Evolutionary conservation across 1,140 invertebrate species (phyloP), one percentile per base, ranked within the genome.

Genomic region (Adelges cooleyi): DNA sequence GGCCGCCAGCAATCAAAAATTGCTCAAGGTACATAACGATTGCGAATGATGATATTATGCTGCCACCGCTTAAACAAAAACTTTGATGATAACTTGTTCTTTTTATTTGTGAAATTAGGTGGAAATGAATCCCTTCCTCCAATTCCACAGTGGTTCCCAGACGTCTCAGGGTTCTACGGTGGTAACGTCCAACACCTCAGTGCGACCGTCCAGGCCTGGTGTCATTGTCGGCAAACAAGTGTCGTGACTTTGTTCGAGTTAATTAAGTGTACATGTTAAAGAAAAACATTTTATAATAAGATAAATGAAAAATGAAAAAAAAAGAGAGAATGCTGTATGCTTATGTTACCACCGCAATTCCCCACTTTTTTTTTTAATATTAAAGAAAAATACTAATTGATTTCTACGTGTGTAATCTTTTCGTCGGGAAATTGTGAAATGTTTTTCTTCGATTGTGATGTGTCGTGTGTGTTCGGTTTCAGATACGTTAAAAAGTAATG

Each of bases 141-240:
- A 85, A 67, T 83, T 84, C 66, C 78, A 78, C 67, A 74, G 73
- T 46, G 67, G 67, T 54, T 68, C 70, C 65, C 65, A 67, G 25
- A 65, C 68, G 27, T 66, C 46, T 66, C 69, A 49, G 69, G 71
- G 49, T 70, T 69, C 56, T 65, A 70, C 48, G 67, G 71, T 50
- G 67, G 62, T 33, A 69, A 68, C 65, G 65, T 66, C 36, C 56
- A 48, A 68, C 56, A 67, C 54, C 48, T 38, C 78, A 74, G 66
- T 59, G 67, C 78, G 84, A 69, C 87, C 89, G 69, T 84, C 86
- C 68, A 81, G 88, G 69, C 88, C 88, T 10, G 88, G 88, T 65
- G 89, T 91, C 20, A 91, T 91, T 69, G 87, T 92, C 56, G 89
- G 88, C 50, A 90, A 90, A 74, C 84, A 86, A 69, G 80, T 80